phyloP scores from a whole-genome alignment of 2,113 vertebrate species.

The Nesogale talazaci region DNA sequence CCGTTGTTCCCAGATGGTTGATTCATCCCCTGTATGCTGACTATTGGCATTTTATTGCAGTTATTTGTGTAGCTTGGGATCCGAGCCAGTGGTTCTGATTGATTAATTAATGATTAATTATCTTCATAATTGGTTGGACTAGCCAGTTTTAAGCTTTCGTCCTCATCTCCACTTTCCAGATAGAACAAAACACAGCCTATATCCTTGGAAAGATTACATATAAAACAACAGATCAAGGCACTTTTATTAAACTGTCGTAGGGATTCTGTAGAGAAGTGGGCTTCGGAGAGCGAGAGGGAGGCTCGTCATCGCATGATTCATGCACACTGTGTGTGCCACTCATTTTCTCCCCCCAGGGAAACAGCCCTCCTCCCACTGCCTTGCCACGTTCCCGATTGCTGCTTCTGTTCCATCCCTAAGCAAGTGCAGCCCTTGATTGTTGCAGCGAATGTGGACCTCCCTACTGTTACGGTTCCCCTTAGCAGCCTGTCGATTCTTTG shows the following conservation, averaged over 20 bases:
- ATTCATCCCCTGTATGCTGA: neutral
- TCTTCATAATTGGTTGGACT: slow-evolving; percentile 7
- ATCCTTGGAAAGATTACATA: slow-evolving; percentile 24
- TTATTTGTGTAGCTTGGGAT: neutral
- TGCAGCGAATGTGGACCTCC: too few species aligned
- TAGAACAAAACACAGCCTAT: neutral
- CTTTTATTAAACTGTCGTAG: slow-evolving; percentile 31
- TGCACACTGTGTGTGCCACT: too few species aligned
- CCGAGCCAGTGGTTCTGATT: slow-evolving; percentile 22
- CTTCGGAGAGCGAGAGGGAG: too few species aligned
- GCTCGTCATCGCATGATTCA: too few species aligned
- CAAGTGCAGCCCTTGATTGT: too few species aligned
- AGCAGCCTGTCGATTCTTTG: too few species aligned
- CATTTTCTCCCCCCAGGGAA: too few species aligned
- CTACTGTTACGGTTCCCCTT: too few species aligned
- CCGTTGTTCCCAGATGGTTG: neutral
- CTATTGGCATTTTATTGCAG: neutral
- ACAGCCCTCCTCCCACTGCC: too few species aligned
- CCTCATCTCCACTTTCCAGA: neutral
- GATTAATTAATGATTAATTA: neutral
- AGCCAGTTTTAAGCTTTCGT: slow-evolving; percentile 19
- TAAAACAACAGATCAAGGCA: slow-evolving; percentile 4
- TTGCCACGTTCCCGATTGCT: too few species aligned
- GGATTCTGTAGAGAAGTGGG: neutral
- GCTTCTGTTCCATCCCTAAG: too few species aligned